These are phyloP conservation scores for Trogon surrucura DNA, from an alignment of 2,113 vertebrate genomes.

Conservation along the genomic window DNA sequence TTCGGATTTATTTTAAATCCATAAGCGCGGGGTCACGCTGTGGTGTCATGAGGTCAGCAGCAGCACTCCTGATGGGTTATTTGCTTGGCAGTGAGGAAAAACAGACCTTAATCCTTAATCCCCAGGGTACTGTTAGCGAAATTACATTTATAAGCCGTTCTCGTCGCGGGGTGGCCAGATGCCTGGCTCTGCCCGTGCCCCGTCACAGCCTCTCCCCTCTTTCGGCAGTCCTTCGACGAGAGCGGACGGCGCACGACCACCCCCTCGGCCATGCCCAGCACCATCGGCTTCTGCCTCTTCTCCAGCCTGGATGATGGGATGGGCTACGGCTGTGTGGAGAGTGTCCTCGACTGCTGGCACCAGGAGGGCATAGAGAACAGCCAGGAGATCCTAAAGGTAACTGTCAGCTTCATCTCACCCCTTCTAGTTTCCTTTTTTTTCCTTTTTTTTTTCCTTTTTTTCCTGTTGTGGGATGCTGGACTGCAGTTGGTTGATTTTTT, in stretches of 20 bases:
- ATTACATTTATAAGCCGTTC: not conserved
- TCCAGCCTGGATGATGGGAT: conserved; percentile 91
- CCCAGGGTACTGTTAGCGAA: not conserved
- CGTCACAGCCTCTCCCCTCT: not conserved
- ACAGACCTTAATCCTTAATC: conserved; percentile 2
- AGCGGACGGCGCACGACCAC: conserved; percentile 84
- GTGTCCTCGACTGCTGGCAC: conserved; percentile 89
- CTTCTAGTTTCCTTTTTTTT: too few species aligned
- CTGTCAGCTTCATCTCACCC: not conserved
- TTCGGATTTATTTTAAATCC: accelerated
- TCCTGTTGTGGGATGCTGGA: not conserved
- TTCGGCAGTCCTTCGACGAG: conserved; percentile 89
- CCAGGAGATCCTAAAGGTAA: conserved; percentile 91
- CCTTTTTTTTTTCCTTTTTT: too few species aligned
- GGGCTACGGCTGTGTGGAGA: conserved; percentile 85
- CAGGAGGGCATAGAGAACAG: conserved; percentile 92
- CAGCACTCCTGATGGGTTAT: accelerated
- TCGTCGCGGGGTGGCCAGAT: not conserved
- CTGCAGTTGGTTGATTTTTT: not conserved
- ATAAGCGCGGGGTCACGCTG: accelerated
- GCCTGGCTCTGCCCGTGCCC: not conserved
- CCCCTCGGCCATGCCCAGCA: conserved; percentile 79
- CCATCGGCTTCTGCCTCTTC: conserved; percentile 86
- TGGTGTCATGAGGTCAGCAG: not conserved
- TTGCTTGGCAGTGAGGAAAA: not conserved